phyloP scores from a whole-genome alignment of 2,113 vertebrate species.

The Blennius ocellaris region DNA sequence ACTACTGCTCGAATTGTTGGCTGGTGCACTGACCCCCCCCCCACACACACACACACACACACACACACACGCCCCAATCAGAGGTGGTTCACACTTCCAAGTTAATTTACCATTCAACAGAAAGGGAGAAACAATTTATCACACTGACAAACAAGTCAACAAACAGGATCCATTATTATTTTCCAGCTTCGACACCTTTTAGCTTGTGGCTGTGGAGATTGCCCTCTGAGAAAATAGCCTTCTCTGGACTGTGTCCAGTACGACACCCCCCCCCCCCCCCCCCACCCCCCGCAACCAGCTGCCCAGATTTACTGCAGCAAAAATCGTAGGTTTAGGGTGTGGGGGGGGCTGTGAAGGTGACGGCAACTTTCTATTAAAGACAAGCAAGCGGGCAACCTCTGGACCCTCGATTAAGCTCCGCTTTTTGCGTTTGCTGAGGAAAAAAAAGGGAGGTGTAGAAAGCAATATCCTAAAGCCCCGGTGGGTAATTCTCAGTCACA shows the following conservation, averaged over 20 bases:
- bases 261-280: slow-evolving; percentile 20
- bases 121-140: slow-evolving; percentile 31
- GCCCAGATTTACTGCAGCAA: slow-evolving; percentile 35
- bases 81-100: slow-evolving; percentile 17
- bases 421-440: slow-evolving; percentile 32
- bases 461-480: slow-evolving; percentile 71
- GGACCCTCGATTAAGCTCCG: slow-evolving; percentile 59
- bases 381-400: slow-evolving; percentile 54
- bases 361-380: slow-evolving; percentile 72
- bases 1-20: slow-evolving; percentile 5
- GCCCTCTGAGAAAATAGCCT: slow-evolving; percentile 33
- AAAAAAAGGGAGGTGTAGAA: slow-evolving; percentile 61
- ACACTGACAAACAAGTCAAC: slow-evolving; percentile 26
- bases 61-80: not conserved
- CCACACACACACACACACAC: not conserved
- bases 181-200: not conserved
- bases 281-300: slow-evolving; percentile 69
- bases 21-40: not conserved
- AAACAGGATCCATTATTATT: slow-evolving; percentile 6
- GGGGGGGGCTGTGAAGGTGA: slow-evolving; percentile 41
- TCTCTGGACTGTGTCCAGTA: slow-evolving; percentile 33
- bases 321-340: slow-evolving; percentile 5
- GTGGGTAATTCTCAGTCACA: slow-evolving; percentile 68
- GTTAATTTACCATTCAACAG: slow-evolving; percentile 28
- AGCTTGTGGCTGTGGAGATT: slow-evolving; percentile 9